Evolutionary conservation across 2,797 vertebrate species (phyloP).

Genomic region (Sebastes trivittatus): DNA sequence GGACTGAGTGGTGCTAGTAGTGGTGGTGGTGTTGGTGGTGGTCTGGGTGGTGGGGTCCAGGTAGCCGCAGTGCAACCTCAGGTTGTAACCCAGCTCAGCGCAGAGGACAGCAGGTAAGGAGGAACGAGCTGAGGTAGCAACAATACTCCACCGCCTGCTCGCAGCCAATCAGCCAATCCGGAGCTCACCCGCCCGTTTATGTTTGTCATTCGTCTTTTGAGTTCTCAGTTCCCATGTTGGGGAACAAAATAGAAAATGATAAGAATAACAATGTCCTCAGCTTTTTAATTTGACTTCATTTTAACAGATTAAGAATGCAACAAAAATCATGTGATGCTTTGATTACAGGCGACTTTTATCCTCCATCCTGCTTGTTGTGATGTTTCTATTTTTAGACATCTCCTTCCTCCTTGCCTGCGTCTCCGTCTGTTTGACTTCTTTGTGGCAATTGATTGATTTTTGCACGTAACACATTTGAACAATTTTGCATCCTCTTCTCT

Average conservation of each 20-base stretch:
- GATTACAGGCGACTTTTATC: slow-evolving; percentile 14
- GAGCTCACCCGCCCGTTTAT: slow-evolving; percentile 46
- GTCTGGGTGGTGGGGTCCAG: slow-evolving; percentile 68
- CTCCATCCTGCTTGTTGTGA: slow-evolving; percentile 32
- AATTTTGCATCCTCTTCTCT: slow-evolving; percentile 37
- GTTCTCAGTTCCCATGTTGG: slow-evolving; percentile 1
- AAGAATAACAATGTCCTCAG: slow-evolving; percentile 22
- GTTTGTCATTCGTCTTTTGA: slow-evolving; percentile 48
- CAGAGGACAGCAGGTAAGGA: slow-evolving; percentile 81
- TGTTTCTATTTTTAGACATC: slow-evolving; percentile 13
- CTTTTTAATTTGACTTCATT: slow-evolving; percentile 37
- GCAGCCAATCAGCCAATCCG: slow-evolving; percentile 72
- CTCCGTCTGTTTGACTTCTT: neutral
- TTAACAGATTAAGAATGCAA: slow-evolving; percentile 23
- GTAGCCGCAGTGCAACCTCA: slow-evolving; percentile 69
- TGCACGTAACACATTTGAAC: slow-evolving; percentile 45
- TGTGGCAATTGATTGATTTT: slow-evolving; percentile 19
- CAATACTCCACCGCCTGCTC: slow-evolving; percentile 60
- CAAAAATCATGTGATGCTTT: slow-evolving; percentile 36
- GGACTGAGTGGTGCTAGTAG: slow-evolving; percentile 54
- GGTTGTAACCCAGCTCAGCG: slow-evolving; percentile 73
- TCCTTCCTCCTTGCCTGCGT: slow-evolving; percentile 18
- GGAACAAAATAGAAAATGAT: slow-evolving; percentile 5
- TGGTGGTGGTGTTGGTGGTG: slow-evolving; percentile 83
- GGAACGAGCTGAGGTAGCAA: slow-evolving; percentile 64